Base-by-base conservation (phyloP, 2,113 vertebrate species). In the Nibea albiflora region DNA sequence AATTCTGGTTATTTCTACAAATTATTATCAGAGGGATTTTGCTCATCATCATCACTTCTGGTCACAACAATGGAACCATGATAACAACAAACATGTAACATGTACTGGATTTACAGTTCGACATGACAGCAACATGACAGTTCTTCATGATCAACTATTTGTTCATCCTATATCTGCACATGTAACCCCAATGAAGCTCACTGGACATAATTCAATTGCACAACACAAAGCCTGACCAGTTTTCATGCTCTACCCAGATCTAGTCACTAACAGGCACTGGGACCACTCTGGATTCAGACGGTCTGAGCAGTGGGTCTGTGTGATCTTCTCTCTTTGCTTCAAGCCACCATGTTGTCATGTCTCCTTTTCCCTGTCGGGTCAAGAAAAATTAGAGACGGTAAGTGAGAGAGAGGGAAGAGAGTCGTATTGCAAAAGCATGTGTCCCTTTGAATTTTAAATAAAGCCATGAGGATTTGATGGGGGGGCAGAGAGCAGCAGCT, bases 341-440 rank as follows among this genome's bases (percentile, higher is more conserved):
- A 11, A 95, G 92, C 95, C 95, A 96, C 94, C 94, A 95, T 35
- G 95, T 95, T 28, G 81, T 95, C 94, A 96, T 95, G 19, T 94
- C 93, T n/a, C 94, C 94, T 90, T 96, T 95, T 7, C 94, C 95
- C 95, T 95, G 83, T 73, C 42, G 16, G 68, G 69, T 58, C 60
- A 56, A 79, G 11, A 86, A 81, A 87, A 78, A 26, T 12, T 39
- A 61, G 47, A 62, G 42, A 12, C 49, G 20, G 11, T 54, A 49
- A 39, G 28, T 73, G 20, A 76, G 53, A 60, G 39, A 76, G 31
- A 77, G n/a, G n/a, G 49, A 64, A 14, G 46, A 11, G 76, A 76
- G 65, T 86, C 82, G 63, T 78, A 80, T 83, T 86, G 68, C 67
- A 81, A 82, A 39, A 88, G 46, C 82, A 89, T 86, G 52, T 81